A percentile compares a stretch with the other conserved stretches of the same genome.
Evolutionary conservation across 1,140 invertebrate species (phyloP).

Genomic region (Chlorops oryzae): DNA sequence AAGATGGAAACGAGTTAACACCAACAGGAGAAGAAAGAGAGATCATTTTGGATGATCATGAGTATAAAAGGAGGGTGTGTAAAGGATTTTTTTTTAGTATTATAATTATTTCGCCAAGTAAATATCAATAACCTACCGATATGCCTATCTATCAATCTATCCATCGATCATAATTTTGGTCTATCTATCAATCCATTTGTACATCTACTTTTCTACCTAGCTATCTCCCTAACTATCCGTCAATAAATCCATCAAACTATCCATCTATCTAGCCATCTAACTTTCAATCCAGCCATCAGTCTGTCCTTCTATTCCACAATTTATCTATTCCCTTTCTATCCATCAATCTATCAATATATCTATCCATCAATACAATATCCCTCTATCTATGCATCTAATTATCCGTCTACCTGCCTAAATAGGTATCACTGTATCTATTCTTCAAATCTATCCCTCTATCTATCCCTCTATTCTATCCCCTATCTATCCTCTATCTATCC

Average conservation of each 20-base stretch:
- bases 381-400: background rate
- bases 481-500: background rate
- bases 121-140: no score
- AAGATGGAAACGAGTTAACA: no score
- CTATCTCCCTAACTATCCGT: background rate
- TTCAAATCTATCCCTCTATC: background rate
- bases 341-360: background rate
- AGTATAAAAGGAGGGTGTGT: no score
- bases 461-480: background rate
- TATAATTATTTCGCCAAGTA: no score
- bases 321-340: background rate
- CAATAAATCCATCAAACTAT: background rate
- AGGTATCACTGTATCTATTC: background rate
- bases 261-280: background rate
- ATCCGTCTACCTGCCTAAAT: background rate
- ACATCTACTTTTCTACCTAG: background rate
- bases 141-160: background rate
- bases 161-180: background rate
- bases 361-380: background rate
- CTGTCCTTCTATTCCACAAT: background rate
- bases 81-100: no score
- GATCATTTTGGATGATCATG: no score
- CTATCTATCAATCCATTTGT: background rate
- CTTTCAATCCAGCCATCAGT: background rate
- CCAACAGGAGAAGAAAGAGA: no score